phyloP scores from a whole-genome alignment of 2,888 invertebrate genomes.

The Plebejus melissa region DNA sequence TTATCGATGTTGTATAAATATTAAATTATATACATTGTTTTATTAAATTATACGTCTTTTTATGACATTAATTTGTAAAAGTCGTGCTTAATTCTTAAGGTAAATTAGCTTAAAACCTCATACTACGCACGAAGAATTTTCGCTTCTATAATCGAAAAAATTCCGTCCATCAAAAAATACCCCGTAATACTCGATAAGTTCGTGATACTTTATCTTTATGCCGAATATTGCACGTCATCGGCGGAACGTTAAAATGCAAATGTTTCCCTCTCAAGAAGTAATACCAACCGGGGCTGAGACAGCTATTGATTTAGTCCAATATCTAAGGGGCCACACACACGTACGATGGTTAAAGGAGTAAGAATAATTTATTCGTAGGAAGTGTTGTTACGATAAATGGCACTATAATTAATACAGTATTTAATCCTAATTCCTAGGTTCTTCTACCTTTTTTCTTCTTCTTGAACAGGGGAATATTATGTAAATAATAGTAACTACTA shows the following conservation, averaged over 20 bases:
- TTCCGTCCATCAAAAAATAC: neutral
- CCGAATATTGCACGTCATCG: slow-evolving; percentile 21
- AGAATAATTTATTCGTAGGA: neutral
- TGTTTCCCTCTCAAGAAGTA: slow-evolving; percentile 10
- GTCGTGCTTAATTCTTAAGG: neutral
- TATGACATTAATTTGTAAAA: neutral
- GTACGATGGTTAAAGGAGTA: neutral
- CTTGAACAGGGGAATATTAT: too few relatives aligned
- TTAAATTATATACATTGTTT: too few relatives aligned
- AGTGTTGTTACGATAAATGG: neutral
- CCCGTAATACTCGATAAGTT: neutral
- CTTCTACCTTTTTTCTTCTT: too few relatives aligned
- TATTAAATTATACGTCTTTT: neutral
- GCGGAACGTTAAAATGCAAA: slow-evolving; percentile 17
- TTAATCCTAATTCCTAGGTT: too few relatives aligned
- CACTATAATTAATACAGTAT: too few relatives aligned
- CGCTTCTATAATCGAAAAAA: neutral
- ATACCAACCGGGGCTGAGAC: neutral
- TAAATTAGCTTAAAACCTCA: too few relatives aligned
- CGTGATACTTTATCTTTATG: slow-evolving; percentile 2
- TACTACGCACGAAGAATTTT: neutral
- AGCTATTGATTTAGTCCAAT: slow-evolving; percentile 14
- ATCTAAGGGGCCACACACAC: neutral
- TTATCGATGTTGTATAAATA: neutral
- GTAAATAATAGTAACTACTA: too few relatives aligned